phyloP scores from a whole-genome alignment of 2,113 vertebrate species.

The Amblyopsis rosae region DNA sequence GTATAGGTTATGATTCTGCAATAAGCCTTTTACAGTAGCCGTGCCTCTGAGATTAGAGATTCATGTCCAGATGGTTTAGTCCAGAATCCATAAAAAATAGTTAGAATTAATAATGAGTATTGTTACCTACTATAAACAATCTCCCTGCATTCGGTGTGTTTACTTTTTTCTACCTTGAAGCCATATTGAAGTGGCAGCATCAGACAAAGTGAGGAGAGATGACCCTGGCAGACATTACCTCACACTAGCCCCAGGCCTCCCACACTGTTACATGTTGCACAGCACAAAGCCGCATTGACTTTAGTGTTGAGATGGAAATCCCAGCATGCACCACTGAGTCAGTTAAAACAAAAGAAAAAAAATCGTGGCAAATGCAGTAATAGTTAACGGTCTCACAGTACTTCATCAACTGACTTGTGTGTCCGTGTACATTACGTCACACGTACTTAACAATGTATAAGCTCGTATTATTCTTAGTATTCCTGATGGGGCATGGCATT shows the following conservation, averaged over 20 bases:
- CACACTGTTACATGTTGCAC: conserved; percentile 3
- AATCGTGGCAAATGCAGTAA: no score
- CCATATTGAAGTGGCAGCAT: conserved; percentile 13
- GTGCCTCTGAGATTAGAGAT: not conserved
- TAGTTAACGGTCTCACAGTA: no score
- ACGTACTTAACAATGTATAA: conserved; percentile 8
- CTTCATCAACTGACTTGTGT: conserved; percentile 18
- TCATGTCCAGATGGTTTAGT: not conserved
- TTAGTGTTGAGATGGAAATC: conserved; percentile 22
- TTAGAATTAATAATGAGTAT: not conserved
- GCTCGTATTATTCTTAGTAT: not conserved
- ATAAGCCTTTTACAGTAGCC: not conserved
- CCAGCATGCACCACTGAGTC: conserved; percentile 34
- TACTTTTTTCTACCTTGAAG: conserved; percentile 7
- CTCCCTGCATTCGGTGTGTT: no score
- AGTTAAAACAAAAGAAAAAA: conserved; percentile 30
- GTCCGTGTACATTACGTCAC: conserved; percentile 32
- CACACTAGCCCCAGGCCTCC: conserved; percentile 39
- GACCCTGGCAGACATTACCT: conserved; percentile 65
- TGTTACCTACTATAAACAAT: no score
- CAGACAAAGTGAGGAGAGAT: conserved; percentile 39
- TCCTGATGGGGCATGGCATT: not conserved
- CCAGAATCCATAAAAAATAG: not conserved
- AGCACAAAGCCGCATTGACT: conserved; percentile 17
- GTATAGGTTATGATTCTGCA: no score